A percentile compares a stretch with the other conserved stretches of the same genome.
Conservation (phyloP, 2,888 invertebrate genomes). For the Lasioglossum leucozonium region DNA sequence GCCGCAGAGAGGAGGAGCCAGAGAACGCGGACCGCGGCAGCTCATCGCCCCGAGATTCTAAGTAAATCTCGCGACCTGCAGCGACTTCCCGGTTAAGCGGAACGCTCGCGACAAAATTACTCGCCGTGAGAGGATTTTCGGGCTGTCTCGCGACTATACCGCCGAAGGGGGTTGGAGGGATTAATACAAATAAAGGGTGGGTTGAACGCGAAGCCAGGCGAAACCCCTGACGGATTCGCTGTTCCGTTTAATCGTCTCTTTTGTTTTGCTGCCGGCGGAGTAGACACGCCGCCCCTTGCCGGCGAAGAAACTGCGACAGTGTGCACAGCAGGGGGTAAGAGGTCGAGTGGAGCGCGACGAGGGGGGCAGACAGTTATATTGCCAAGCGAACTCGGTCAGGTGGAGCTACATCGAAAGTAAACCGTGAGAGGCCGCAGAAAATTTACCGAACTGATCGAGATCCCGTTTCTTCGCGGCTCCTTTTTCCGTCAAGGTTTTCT, state of each 20-base stretch:
- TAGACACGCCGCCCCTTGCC: constrained; percentile 9
- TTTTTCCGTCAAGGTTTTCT: neutral
- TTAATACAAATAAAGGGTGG: constrained; percentile 41
- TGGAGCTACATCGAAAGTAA: constrained; percentile 29
- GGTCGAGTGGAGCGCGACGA: constrained; percentile 1
- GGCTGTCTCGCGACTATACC: constrained; percentile 38
- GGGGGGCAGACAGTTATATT: constrained; percentile 38
- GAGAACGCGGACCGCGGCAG: neutral
- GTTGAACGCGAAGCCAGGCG: constrained; percentile 1
- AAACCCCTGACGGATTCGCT: constrained; percentile 40
- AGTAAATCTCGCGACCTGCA: constrained; percentile 56
- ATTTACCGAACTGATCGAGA: constrained; percentile 10
- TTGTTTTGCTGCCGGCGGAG: constrained; percentile 51
- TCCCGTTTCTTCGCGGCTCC: neutral
- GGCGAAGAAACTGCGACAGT: constrained; percentile 17
- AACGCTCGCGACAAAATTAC: constrained; percentile 61
- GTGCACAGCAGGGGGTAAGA: neutral
- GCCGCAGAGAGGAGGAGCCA: neutral
- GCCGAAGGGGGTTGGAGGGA: constrained; percentile 5
- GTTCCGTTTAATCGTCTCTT: constrained; percentile 66
- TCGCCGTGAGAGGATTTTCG: constrained; percentile 40
- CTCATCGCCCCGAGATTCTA: constrained; percentile 59
- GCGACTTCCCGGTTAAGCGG: constrained; percentile 48
- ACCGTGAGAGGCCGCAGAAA: constrained; percentile 25
- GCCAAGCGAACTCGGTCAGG: constrained; percentile 35